These are phyloP conservation scores for Holothuria leucospilota DNA, from an alignment of 53 echinoderm and acorn worm species.

Conservation along the genomic window DNA sequence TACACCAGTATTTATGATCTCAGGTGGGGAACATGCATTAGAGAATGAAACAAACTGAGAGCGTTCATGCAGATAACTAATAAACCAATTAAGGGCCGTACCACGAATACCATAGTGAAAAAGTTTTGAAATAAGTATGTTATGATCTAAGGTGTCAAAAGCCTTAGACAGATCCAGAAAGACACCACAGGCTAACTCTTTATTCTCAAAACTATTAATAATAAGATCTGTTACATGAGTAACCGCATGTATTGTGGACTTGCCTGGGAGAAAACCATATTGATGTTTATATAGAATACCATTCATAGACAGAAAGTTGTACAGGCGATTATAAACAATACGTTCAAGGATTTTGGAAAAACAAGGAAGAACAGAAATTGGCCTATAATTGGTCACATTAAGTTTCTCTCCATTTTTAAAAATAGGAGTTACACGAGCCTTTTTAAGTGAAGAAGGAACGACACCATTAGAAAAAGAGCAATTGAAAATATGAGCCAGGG, in stretches of 20 bases:
- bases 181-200: neutral
- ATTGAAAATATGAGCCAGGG: no score
- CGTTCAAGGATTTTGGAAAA: conserved; percentile 59
- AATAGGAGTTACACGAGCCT: neutral
- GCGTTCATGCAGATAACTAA: neutral
- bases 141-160: conserved; percentile 1
- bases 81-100: neutral
- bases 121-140: neutral
- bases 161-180: conserved; percentile 8
- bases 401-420: conserved; percentile 29
- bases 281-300: conserved; percentile 9
- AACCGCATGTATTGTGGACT: conserved; percentile 28
- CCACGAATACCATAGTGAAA: neutral
- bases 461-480: no score
- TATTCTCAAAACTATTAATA: neutral
- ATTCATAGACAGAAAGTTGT: conserved; percentile 21
- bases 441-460: neutral
- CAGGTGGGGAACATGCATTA: no score
- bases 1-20: no score
- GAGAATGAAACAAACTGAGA: neutral
- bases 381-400: conserved; percentile 34
- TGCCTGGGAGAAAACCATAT: conserved; percentile 35
- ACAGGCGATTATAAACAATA: conserved; percentile 38
- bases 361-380: conserved; percentile 57
- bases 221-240: neutral